These are phyloP conservation scores for Euproctis similis DNA, from an alignment of 2,888 invertebrate species.

Conservation along the genomic window DNA sequence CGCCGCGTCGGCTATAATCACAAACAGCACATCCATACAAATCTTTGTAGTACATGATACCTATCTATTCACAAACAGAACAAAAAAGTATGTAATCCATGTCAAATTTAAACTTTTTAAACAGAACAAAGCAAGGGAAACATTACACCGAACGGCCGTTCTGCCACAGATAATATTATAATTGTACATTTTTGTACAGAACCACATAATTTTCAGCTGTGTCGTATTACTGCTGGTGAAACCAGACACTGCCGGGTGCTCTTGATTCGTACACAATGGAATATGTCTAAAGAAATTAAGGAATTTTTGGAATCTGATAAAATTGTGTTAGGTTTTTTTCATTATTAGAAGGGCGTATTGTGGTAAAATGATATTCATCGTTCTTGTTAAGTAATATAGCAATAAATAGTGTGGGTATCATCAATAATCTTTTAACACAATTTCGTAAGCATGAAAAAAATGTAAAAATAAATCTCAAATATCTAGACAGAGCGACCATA, in stretches of 20 bases:
- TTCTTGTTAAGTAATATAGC: no score
- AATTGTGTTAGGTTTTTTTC: constrained; percentile 4
- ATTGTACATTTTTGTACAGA: constrained; percentile 22
- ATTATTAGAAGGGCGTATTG: no score
- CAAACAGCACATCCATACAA: no score
- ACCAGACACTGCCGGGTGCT: constrained; percentile 27
- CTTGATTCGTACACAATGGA: constrained; percentile 37
- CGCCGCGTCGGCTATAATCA: no score
- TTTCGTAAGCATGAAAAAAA: no score
- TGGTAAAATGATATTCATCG: not conserved
- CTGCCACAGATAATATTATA: constrained; percentile 21
- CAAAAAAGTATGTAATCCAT: not conserved
- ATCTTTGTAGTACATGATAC: no score
- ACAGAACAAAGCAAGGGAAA: constrained; percentile 20
- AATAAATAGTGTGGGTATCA: no score
- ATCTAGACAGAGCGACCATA: no score
- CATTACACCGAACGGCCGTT: constrained; percentile 17
- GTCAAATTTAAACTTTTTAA: constrained; percentile 19
- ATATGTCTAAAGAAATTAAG: constrained; percentile 35
- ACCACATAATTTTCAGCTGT: constrained; percentile 16
- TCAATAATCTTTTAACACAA: no score
- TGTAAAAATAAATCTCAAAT: no score
- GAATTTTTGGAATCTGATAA: constrained; percentile 17
- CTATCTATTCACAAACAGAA: no score
- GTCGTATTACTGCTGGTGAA: constrained; percentile 25